Evolutionary conservation across 2,888 invertebrate species (phyloP).

Genomic region (Caenorhabditis parvicauda): DNA sequence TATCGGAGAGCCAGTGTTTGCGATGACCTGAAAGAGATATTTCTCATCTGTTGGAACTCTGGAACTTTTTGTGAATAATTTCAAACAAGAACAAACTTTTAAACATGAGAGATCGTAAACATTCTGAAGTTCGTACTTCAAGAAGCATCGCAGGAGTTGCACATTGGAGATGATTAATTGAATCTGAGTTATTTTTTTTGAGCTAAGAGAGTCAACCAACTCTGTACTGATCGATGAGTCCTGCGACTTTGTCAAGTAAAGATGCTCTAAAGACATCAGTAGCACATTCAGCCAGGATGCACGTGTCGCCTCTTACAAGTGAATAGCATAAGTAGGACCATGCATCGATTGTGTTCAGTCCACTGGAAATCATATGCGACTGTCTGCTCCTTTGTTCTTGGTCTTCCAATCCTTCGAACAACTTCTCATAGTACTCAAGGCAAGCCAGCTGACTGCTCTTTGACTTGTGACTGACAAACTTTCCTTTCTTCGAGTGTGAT

Average conservation of each 20-base stretch:
- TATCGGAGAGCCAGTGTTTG: slow-evolving; percentile 21
- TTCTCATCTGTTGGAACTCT: no score
- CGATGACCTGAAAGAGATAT: slow-evolving; percentile 17
- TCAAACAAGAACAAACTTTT: slow-evolving; percentile 28
- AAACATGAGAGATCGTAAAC: slow-evolving; percentile 26
- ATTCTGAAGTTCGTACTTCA: slow-evolving; percentile 33
- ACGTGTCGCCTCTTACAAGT: slow-evolving; percentile 24
- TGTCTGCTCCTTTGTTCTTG: slow-evolving; percentile 5
- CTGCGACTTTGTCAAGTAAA: slow-evolving; percentile 27
- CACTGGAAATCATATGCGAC: slow-evolving; percentile 25
- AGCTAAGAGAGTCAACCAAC: no score
- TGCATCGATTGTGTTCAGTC: slow-evolving; percentile 23
- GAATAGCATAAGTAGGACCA: slow-evolving; percentile 22
- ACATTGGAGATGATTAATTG: slow-evolving; percentile 23
- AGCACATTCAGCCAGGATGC: slow-evolving; percentile 25
- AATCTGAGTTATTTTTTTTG: slow-evolving; percentile 9
- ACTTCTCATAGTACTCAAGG: slow-evolving; percentile 16
- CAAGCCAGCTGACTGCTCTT: slow-evolving; percentile 15
- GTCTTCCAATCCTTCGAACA: slow-evolving; percentile 15
- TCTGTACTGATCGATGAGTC: slow-evolving; percentile 30
- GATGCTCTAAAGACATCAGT: slow-evolving; percentile 33
- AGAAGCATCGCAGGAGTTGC: slow-evolving; percentile 30
- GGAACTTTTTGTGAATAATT: no score
- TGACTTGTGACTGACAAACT: slow-evolving; percentile 22
- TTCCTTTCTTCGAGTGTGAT: slow-evolving; percentile 3